phyloP scores from a whole-genome alignment of 2,888 invertebrate genomes.

The Falcaria lacertinaria region DNA sequence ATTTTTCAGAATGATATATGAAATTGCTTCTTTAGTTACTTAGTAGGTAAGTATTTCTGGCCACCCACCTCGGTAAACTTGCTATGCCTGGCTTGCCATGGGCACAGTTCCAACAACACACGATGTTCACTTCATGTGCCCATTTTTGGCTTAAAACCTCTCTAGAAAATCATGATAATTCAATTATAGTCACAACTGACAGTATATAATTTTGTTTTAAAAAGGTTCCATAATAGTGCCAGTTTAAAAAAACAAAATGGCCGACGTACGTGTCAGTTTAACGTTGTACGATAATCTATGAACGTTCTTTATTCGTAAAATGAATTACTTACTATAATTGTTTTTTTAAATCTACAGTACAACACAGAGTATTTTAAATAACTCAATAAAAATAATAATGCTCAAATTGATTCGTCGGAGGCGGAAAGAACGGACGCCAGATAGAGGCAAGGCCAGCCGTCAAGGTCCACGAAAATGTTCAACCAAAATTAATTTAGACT shows the following conservation, averaged over 20 bases:
- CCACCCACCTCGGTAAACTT: background rate
- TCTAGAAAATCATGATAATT: background rate
- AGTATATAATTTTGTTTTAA: no score
- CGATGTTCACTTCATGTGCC: background rate
- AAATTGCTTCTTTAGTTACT: no score
- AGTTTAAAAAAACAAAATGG: slow-evolving; percentile 7
- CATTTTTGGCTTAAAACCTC: background rate
- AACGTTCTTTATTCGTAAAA: no score
- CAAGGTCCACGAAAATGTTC: slow-evolving; percentile 58
- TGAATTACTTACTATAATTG: no score
- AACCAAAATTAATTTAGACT: slow-evolving; percentile 32
- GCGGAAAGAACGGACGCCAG: slow-evolving; percentile 77
- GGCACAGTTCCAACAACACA: background rate
- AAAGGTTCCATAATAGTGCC: no score
- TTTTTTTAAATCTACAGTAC: no score
- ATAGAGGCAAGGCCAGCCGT: slow-evolving; percentile 69
- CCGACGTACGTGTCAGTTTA: no score
- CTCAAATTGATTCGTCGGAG: slow-evolving; percentile 74
- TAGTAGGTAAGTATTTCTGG: background rate
- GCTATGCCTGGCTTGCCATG: background rate
- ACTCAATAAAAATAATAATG: slow-evolving; percentile 61
- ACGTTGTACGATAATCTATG: no score
- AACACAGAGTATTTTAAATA: slow-evolving; percentile 29
- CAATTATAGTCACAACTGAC: no score
- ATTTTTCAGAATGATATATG: no score